These are phyloP conservation scores for Loris lydekkerianus DNA, from an alignment of 2,797 vertebrate genomes.

Conservation along the genomic window DNA sequence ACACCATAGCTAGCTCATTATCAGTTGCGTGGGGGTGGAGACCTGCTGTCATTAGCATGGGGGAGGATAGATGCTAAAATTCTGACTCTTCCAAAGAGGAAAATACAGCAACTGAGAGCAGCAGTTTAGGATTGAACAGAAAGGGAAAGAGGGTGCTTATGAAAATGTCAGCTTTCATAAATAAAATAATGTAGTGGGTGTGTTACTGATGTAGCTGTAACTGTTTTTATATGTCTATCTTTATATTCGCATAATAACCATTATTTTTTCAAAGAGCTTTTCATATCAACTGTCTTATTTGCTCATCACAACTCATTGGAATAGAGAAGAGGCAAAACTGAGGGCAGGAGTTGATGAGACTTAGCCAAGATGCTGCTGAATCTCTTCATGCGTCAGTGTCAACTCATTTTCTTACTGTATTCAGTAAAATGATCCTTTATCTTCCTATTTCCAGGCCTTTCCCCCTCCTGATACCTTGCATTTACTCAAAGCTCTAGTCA, in stretches of 20 bases:
- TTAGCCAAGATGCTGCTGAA: neutral
- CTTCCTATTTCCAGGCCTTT: neutral
- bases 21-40: neutral
- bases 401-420: neutral
- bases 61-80: neutral
- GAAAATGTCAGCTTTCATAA: neutral
- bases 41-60: neutral
- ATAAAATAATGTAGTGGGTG: neutral
- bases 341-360: neutral
- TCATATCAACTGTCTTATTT: neutral
- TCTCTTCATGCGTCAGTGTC: neutral
- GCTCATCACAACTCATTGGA: neutral
- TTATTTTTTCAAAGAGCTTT: neutral
- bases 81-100: neutral
- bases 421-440: neutral
- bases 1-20: slow-evolving; percentile 35
- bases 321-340: neutral
- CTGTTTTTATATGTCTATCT: neutral
- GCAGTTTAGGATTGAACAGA: neutral
- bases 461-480: neutral
- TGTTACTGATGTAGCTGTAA: neutral
- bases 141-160: neutral
- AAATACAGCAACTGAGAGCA: neutral
- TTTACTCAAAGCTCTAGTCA: neutral
- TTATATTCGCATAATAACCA: neutral